phyloP scores from a whole-genome alignment of 2,113 vertebrate species.

The Albula glossodonta region DNA sequence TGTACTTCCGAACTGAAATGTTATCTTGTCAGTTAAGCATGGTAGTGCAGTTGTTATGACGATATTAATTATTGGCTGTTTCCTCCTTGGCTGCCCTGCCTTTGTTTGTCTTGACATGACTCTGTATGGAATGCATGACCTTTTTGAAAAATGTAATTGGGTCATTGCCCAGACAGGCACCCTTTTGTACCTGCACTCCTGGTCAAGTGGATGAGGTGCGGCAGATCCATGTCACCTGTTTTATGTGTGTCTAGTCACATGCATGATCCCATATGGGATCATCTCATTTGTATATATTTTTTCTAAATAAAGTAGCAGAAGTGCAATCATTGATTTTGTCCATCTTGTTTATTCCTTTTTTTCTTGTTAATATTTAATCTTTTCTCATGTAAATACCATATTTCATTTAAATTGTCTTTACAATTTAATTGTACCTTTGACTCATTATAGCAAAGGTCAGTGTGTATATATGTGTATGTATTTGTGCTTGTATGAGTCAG shows the following conservation, averaged over 20 bases:
- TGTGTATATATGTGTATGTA: slow-evolving; percentile 8
- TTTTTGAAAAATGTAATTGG: slow-evolving; percentile 12
- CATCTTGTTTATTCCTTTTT: too few relatives aligned
- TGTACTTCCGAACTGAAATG: not conserved
- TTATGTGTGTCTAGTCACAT: not conserved
- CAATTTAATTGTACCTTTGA: too few relatives aligned
- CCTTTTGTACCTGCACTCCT: not conserved
- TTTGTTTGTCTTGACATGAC: slow-evolving; percentile 2
- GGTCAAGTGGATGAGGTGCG: not conserved
- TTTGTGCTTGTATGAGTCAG: slow-evolving; percentile 18
- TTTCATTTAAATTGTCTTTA: too few relatives aligned
- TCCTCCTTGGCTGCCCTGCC: not conserved
- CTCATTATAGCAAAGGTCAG: too few relatives aligned
- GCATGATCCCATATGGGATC: not conserved
- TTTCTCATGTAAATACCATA: too few relatives aligned
- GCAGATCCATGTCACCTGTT: not conserved
- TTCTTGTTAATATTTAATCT: too few relatives aligned
- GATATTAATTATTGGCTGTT: slow-evolving; percentile 14
- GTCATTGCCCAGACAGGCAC: not conserved
- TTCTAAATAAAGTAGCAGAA: too few relatives aligned
- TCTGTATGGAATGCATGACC: not conserved
- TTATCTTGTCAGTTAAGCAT: slow-evolving; percentile 20
- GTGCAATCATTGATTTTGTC: too few relatives aligned
- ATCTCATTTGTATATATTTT: too few relatives aligned
- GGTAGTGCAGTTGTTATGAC: not conserved